Conservation (phyloP, 2,797 vertebrate genomes). For the Syndactyla subalaris region DNA sequence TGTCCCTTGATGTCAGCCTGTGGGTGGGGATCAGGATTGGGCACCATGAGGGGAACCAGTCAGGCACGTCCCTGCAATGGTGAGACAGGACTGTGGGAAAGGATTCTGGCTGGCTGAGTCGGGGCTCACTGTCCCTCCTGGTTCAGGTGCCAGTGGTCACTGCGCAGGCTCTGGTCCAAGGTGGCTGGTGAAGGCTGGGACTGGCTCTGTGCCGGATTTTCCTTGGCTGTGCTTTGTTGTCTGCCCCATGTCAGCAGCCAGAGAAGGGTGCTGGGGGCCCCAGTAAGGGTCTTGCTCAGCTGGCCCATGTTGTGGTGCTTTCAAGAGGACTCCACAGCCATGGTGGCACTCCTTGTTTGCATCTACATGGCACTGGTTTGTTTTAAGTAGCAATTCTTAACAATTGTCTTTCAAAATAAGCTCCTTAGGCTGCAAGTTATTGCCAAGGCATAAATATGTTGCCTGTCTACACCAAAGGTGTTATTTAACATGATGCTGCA, state of each 20-base stretch:
- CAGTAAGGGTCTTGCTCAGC: not conserved
- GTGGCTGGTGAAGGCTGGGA: too few species aligned
- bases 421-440: not conserved
- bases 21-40: not conserved
- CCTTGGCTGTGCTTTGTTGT: not conserved
- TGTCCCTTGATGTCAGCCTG: not conserved
- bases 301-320: not conserved
- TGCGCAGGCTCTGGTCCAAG: rapidly evolving
- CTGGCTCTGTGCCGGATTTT: not conserved
- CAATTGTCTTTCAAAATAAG: not conserved
- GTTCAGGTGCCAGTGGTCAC: not conserved
- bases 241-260: rapidly evolving
- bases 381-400: not conserved
- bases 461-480: not conserved
- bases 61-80: rapidly evolving
- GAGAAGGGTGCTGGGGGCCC: too few species aligned
- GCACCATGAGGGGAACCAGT: not conserved
- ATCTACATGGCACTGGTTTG: not conserved
- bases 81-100: not conserved
- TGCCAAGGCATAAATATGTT: not conserved
- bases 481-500: not conserved
- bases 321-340: not conserved
- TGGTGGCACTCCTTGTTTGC: not conserved
- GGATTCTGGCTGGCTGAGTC: not conserved
- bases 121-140: rapidly evolving